phyloP scores from a whole-genome alignment of 2,888 invertebrate genomes.

The Spialia ferax region DNA sequence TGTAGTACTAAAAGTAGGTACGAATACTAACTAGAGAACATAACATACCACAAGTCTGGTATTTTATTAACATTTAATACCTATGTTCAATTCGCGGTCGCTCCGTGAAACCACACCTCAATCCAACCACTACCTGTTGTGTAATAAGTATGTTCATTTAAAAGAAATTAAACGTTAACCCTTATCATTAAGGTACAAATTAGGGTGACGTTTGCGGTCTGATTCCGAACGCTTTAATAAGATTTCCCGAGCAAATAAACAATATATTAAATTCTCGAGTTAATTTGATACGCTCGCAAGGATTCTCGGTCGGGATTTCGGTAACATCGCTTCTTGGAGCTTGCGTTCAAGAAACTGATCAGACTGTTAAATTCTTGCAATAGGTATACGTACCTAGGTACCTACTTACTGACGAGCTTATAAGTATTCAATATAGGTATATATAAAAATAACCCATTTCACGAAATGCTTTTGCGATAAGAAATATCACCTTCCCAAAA shows the following conservation, averaged over 20 bases:
- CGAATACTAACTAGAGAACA: no score
- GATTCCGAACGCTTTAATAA: conserved; percentile 13
- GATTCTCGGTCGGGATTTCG: neutral
- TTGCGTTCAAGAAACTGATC: neutral
- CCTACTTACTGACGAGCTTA: no score
- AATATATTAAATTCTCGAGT: conserved; percentile 35
- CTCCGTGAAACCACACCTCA: conserved; percentile 32
- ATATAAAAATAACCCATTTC: no score
- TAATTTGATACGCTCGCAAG: conserved; percentile 23
- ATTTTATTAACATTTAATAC: no score
- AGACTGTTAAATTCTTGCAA: neutral
- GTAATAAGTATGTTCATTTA: neutral
- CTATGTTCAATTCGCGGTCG: neutral
- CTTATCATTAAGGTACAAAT: neutral
- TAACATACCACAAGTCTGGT: no score
- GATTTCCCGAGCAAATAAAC: conserved; percentile 34
- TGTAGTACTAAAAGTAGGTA: no score
- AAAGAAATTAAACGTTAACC: neutral
- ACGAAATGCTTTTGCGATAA: no score
- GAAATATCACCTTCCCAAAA: no score
- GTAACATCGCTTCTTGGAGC: neutral
- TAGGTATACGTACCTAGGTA: no score
- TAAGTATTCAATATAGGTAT: no score
- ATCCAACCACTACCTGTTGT: conserved; percentile 13
- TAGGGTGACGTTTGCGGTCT: neutral